These are phyloP conservation scores for Cantharis rufa DNA, from an alignment of 2,888 invertebrate species.

Conservation along the genomic window DNA sequence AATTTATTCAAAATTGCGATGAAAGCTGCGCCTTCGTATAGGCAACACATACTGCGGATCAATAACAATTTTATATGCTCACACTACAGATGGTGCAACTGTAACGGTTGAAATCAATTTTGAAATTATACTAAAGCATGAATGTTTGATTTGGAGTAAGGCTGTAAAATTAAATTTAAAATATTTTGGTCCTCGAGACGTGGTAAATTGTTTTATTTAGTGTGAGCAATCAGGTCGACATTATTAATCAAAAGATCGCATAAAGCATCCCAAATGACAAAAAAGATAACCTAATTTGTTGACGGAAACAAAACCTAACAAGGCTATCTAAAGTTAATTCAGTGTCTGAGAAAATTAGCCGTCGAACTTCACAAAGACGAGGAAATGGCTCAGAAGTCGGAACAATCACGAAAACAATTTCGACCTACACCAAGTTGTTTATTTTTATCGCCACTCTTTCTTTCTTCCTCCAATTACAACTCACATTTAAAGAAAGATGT, in stretches of 20 bases:
- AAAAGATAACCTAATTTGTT: constrained; percentile 39
- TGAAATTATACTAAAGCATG: background rate
- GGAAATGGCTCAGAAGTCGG: constrained; percentile 40
- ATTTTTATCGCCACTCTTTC: constrained; percentile 29
- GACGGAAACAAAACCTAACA: constrained; percentile 41
- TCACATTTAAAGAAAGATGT: constrained; percentile 19
- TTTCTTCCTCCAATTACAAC: constrained; percentile 8
- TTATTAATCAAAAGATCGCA: background rate
- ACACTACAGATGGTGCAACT: background rate
- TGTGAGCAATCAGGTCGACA: background rate
- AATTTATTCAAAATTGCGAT: background rate
- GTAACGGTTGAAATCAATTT: background rate
- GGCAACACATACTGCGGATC: constrained; percentile 4
- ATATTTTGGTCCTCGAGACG: background rate
- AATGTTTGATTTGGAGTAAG: background rate
- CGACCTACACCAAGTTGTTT: constrained; percentile 14
- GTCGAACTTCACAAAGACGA: constrained; percentile 40
- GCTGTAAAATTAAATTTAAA: background rate
- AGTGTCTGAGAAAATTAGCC: constrained; percentile 40
- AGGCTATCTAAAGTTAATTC: constrained; percentile 40
- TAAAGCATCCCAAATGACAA: constrained; percentile 14
- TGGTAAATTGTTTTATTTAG: background rate
- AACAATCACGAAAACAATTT: constrained; percentile 39
- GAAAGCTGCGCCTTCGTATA: background rate
- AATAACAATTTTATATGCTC: background rate